Conservation (phyloP, 2,888 invertebrate genomes). For the Asteroscopus sphinx region DNA sequence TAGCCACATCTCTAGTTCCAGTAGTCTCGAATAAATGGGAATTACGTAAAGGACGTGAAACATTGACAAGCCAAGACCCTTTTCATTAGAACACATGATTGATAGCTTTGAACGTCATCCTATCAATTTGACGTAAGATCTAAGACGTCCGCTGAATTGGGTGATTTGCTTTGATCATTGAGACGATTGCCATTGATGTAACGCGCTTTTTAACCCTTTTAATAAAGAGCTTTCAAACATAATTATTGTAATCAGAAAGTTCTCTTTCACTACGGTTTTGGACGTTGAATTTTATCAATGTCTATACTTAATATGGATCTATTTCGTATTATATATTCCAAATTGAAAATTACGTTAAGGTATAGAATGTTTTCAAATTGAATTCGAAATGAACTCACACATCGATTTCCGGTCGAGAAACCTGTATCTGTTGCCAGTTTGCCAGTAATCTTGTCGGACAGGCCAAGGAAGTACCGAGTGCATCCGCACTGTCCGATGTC, state of each 20-base stretch:
- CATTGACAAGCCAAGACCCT: constrained; percentile 64
- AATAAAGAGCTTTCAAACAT: constrained; percentile 19
- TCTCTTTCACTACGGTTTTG: constrained; percentile 18
- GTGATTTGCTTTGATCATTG: constrained; percentile 46
- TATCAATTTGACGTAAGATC: constrained; percentile 30
- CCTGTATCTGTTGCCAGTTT: constrained; percentile 71
- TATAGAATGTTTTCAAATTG: background rate
- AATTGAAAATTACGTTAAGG: constrained; percentile 8
- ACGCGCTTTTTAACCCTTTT: constrained; percentile 12
- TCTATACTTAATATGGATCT: background rate
- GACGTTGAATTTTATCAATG: constrained; percentile 2
- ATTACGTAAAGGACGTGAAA: constrained; percentile 56
- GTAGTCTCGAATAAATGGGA: constrained; percentile 32
- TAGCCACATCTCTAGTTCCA: constrained; percentile 3
- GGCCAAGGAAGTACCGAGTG: constrained; percentile 67
- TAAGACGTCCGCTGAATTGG: constrained; percentile 30
- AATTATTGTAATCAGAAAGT: constrained; percentile 8
- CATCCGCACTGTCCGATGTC: constrained; percentile 60
- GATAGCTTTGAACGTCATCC: constrained; percentile 54
- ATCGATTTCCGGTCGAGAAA: constrained; percentile 66
- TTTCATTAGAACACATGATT: constrained; percentile 63
- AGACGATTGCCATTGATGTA: constrained; percentile 30
- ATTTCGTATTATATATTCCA: constrained; percentile 8
- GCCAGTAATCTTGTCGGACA: constrained; percentile 65
- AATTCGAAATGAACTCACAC: constrained; percentile 14